A percentile compares a stretch with the other conserved stretches of the same genome.
Evolutionary conservation across 2,113 vertebrate genomes (phyloP).

Genomic region (Scatophagus argus): DNA sequence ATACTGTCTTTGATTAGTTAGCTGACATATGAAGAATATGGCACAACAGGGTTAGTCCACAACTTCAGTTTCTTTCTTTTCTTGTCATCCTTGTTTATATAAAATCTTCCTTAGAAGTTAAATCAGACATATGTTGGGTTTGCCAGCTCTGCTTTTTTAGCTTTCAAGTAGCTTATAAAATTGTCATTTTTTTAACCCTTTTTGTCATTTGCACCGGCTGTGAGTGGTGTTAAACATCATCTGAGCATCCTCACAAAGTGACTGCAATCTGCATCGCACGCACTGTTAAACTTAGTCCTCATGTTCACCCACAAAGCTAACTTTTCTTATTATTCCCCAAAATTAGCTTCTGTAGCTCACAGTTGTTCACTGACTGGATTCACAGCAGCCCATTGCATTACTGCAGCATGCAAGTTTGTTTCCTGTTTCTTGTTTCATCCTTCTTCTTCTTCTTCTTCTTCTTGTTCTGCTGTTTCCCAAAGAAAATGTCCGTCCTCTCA

Average conservation of each 20-base stretch:
- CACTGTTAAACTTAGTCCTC: not conserved
- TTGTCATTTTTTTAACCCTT: not conserved
- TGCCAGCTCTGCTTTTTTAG: not conserved
- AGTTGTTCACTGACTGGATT: slow-evolving; percentile 57
- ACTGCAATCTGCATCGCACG: slow-evolving; percentile 23
- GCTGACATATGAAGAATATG: not conserved
- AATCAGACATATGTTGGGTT: not conserved
- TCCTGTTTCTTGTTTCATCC: slow-evolving; percentile 46
- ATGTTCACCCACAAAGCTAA: not conserved
- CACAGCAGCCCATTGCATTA: slow-evolving; percentile 79
- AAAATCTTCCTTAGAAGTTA: not conserved
- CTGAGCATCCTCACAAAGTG: slow-evolving; percentile 22
- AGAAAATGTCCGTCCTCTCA: slow-evolving; percentile 46
- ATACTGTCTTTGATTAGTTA: not conserved
- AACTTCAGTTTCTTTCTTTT: not conserved
- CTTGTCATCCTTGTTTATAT: not conserved
- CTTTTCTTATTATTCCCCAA: not conserved
- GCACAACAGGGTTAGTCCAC: not conserved
- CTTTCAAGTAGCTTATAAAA: not conserved
- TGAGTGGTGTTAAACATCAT: not conserved
- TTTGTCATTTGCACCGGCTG: not conserved
- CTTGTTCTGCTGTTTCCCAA: slow-evolving; percentile 37
- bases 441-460: slow-evolving; percentile 15
- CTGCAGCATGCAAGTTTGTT: slow-evolving; percentile 79
- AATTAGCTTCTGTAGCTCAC: not conserved